These are phyloP conservation scores for Polyploca ridens DNA, from an alignment of 2,888 invertebrate genomes.

Conservation along the genomic window DNA sequence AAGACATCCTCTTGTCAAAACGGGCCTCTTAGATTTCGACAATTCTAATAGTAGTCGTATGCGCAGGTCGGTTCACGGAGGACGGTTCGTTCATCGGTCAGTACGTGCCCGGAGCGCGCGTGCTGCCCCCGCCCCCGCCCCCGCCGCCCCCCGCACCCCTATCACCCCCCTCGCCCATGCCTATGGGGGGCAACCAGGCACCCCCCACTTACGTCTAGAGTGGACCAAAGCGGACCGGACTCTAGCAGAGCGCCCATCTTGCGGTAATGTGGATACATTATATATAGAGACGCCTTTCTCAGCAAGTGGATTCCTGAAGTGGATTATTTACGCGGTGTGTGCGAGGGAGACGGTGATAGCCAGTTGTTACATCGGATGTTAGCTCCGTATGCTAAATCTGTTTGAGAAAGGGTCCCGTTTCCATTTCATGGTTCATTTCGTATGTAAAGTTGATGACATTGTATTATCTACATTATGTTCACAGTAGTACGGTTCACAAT, in stretches of 20 bases:
- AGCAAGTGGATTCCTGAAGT: background rate
- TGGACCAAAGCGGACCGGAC: background rate
- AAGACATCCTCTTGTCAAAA: too few species aligned
- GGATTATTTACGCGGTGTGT: background rate
- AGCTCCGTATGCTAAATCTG: background rate
- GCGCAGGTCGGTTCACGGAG: slow-evolving; percentile 95
- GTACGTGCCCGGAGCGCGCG: slow-evolving; percentile 94
- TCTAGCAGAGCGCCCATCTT: background rate
- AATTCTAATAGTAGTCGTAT: too few species aligned
- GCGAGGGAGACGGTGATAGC: background rate
- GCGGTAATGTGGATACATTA: slow-evolving; percentile 1
- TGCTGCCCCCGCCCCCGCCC: slow-evolving; percentile 77
- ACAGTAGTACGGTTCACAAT: slow-evolving; percentile 21
- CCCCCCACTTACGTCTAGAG: slow-evolving; percentile 64
- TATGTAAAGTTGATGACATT: background rate
- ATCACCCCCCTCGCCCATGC: slow-evolving; percentile 37
- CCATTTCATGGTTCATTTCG: background rate
- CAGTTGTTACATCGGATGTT: background rate
- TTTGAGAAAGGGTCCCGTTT: background rate
- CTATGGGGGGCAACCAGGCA: slow-evolving; percentile 24
- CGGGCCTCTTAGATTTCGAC: too few species aligned
- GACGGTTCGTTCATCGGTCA: slow-evolving; percentile 99
- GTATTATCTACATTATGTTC: background rate
- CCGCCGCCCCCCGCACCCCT: slow-evolving; percentile 36
- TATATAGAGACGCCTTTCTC: background rate